Percentiles rank a stretch among this genome's conserved stretches.
Conservation (phyloP, 2,797 vertebrate species). For the Tragopan temminckii region DNA sequence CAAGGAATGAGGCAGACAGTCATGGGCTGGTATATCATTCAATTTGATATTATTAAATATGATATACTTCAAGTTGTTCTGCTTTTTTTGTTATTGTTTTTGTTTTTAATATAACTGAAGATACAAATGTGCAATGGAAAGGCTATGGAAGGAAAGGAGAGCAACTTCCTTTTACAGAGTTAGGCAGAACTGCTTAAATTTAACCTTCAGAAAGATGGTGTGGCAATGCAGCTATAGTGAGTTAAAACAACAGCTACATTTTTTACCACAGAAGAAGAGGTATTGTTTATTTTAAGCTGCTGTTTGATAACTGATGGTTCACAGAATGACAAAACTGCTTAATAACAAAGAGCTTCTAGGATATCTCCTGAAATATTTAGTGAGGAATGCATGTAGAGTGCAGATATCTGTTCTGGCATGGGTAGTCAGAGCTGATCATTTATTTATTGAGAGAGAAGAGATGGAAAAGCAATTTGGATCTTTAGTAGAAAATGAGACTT, state of each 20-base stretch:
- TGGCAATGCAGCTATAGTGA: not conserved
- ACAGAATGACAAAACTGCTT: slow-evolving; percentile 60
- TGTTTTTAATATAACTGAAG: not conserved
- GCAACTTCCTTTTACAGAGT: not conserved
- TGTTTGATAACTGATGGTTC: slow-evolving; percentile 36
- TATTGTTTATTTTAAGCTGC: slow-evolving; percentile 49
- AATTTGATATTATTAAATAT: slow-evolving; percentile 15
- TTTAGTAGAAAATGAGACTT: slow-evolving; percentile 21
- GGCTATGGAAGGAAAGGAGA: slow-evolving; percentile 12
- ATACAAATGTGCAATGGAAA: not conserved
- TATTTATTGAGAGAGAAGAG: slow-evolving; percentile 57
- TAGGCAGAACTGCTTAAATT: not conserved
- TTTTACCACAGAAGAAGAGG: not conserved
- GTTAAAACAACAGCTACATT: slow-evolving; percentile 39
- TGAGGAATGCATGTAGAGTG: slow-evolving; percentile 17
- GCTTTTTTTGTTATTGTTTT: too few relatives aligned
- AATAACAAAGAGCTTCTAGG: slow-evolving; percentile 58
- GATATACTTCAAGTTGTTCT: not conserved
- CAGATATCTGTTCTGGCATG: slow-evolving; percentile 27
- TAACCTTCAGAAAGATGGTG: not conserved
- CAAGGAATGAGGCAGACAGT: not conserved
- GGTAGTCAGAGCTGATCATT: slow-evolving; percentile 60
- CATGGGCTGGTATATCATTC: not conserved
- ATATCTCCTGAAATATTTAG: slow-evolving; percentile 69
- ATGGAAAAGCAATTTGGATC: slow-evolving; percentile 55